These are phyloP conservation scores for Callospermophilus lateralis DNA, from an alignment of 2,113 vertebrate species.

Conservation along the genomic window DNA sequence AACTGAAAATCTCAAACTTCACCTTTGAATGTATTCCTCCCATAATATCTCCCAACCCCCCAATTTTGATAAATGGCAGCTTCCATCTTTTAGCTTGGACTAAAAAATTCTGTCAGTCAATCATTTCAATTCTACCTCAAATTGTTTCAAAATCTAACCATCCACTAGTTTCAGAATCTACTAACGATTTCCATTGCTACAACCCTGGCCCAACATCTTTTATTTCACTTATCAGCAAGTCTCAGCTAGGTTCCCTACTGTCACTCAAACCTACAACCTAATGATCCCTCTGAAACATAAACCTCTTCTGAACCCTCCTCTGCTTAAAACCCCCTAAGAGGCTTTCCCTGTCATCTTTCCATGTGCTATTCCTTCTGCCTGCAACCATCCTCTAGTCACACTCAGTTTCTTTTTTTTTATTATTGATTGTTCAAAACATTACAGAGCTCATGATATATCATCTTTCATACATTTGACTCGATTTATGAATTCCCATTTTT, in stretches of 20 bases:
- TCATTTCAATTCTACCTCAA: neutral
- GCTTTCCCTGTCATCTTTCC: neutral
- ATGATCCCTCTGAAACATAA: neutral
- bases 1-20: neutral
- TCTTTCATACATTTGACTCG: no score
- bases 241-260: neutral
- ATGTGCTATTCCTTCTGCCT: neutral
- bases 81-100: neutral
- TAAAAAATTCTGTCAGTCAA: neutral
- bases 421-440: no score
- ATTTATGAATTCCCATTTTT: no score
- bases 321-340: neutral
- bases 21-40: neutral
- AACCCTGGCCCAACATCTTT: neutral
- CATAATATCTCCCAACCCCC: neutral
- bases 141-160: neutral
- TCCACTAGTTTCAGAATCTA: neutral
- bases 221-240: neutral
- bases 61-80: neutral
- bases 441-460: no score
- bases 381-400: neutral
- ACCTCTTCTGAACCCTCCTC: neutral
- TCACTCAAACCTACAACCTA: neutral
- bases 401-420: no score
- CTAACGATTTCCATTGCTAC: neutral